Evolutionary conservation across 2,888 invertebrate species (phyloP).

Genomic region (Xylota segnis): DNA sequence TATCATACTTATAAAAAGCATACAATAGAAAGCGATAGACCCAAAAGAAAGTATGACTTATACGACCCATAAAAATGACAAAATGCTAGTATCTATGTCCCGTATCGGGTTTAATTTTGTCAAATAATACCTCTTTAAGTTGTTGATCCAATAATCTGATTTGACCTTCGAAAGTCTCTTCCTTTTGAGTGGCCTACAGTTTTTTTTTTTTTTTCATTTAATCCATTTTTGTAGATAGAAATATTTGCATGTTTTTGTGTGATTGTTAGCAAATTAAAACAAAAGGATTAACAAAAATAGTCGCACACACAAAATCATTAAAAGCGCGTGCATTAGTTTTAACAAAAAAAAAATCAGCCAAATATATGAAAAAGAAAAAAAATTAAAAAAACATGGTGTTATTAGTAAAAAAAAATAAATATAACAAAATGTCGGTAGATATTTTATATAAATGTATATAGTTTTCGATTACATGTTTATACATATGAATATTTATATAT

Average conservation of each 20-base stretch:
- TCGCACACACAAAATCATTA: constrained; percentile 77
- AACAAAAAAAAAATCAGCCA: constrained; percentile 74
- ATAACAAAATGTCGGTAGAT: constrained; percentile 81
- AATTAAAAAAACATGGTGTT: constrained; percentile 43
- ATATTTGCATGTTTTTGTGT: constrained; percentile 84
- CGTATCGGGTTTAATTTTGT: constrained; percentile 46
- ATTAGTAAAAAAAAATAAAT: constrained; percentile 66
- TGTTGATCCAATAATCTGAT: constrained; percentile 95
- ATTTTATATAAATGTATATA: constrained; percentile 80
- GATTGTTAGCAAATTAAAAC: constrained; percentile 84
- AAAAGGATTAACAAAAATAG: constrained; percentile 84
- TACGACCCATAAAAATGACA: constrained; percentile 2
- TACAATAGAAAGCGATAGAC: constrained; percentile 31
- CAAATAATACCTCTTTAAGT: constrained; percentile 95
- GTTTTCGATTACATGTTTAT: constrained; percentile 16
- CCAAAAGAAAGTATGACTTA: constrained; percentile 13
- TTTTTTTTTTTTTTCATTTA: constrained; percentile 69
- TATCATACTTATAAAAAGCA: constrained; percentile 9
- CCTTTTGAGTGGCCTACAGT: constrained; percentile 95
- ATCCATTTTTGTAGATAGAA: constrained; percentile 63
- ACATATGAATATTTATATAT: constrained; percentile 4
- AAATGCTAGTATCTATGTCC: constrained; percentile 40
- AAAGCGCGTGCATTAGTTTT: constrained; percentile 68
- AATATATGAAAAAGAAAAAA: constrained; percentile 80
- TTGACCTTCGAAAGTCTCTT: constrained; percentile 96